Conservation (phyloP, 2,888 invertebrate genomes). For the Chrysodeixis includens region DNA sequence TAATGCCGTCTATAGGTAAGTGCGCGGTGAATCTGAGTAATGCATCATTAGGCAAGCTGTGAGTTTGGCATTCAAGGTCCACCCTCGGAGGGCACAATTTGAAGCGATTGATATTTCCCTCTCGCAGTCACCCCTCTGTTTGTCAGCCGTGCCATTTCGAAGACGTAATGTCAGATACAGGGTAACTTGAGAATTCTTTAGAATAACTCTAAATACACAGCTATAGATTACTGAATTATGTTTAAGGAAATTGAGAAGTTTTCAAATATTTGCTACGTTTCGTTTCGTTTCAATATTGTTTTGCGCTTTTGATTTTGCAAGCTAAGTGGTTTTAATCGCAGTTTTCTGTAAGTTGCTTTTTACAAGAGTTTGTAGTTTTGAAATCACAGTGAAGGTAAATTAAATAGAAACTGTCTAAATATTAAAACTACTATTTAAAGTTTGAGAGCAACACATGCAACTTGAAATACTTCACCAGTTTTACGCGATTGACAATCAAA, state of each 20-base stretch:
- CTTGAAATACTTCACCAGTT: too few species aligned
- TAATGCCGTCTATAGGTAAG: conserved; percentile 60
- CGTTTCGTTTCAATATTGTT: conserved; percentile 13
- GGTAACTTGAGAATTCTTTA: conserved; percentile 61
- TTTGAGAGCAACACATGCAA: too few species aligned
- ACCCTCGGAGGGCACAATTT: conserved; percentile 70
- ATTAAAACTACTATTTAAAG: conserved; percentile 32
- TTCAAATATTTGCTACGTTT: conserved; percentile 8
- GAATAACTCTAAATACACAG: conserved; percentile 45
- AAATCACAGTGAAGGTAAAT: background rate
- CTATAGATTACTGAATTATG: conserved; percentile 32
- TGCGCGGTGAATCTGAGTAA: conserved; percentile 71
- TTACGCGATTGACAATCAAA: too few species aligned
- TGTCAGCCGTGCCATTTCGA: conserved; percentile 63
- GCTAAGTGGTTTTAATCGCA: conserved; percentile 38
- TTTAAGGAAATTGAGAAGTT: conserved; percentile 26
- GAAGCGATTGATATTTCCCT: conserved; percentile 77
- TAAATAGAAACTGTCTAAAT: background rate
- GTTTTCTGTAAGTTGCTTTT: conserved; percentile 23
- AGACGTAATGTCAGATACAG: conserved; percentile 62
- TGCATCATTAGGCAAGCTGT: conserved; percentile 75
- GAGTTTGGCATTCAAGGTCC: conserved; percentile 78
- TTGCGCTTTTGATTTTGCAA: conserved; percentile 30
- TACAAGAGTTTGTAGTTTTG: conserved; percentile 23
- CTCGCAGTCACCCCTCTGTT: conserved; percentile 61